Evolutionary conservation across 2,888 invertebrate genomes (phyloP).

Genomic region (Trachelus tabidus): DNA sequence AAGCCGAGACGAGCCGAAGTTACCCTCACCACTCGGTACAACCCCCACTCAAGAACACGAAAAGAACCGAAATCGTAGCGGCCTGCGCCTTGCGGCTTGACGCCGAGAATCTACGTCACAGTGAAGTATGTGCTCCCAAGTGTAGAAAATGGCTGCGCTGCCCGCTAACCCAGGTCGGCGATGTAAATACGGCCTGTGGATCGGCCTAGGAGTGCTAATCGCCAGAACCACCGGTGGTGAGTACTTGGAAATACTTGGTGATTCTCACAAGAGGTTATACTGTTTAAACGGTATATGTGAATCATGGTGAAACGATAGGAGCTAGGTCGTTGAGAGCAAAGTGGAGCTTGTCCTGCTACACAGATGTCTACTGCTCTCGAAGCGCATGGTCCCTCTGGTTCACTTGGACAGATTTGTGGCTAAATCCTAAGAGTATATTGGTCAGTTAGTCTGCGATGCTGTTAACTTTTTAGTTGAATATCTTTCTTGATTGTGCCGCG

Average conservation of each 20-base stretch:
- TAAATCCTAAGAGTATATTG: background rate
- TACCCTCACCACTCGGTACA: conserved; percentile 18
- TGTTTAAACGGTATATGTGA: background rate
- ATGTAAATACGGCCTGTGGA: conserved; percentile 61
- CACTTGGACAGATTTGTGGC: background rate
- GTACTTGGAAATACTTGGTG: conserved; percentile 29
- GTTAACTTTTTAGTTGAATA: background rate
- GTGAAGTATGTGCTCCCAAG: conserved; percentile 64
- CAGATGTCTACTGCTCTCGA: conserved; percentile 30
- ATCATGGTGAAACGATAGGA: background rate
- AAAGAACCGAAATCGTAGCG: conserved; percentile 32
- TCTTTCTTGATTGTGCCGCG: background rate
- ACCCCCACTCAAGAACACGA: conserved; percentile 27
- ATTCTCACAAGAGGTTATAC: background rate
- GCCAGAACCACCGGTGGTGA: conserved; percentile 54
- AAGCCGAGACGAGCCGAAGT: conserved; percentile 19
- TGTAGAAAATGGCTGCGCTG: conserved; percentile 65
- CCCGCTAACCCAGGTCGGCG: conserved; percentile 54
- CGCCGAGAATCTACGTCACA: conserved; percentile 51
- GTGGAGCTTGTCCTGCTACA: conserved; percentile 29
- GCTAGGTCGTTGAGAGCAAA: background rate
- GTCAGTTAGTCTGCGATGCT: background rate
- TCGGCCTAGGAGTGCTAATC: conserved; percentile 52
- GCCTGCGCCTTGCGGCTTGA: conserved; percentile 41
- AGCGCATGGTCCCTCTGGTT: background rate